Percentiles rank a stretch among this genome's conserved stretches.
Conservation (phyloP, 2,888 invertebrate species). For the Dysmachus trigonus region DNA sequence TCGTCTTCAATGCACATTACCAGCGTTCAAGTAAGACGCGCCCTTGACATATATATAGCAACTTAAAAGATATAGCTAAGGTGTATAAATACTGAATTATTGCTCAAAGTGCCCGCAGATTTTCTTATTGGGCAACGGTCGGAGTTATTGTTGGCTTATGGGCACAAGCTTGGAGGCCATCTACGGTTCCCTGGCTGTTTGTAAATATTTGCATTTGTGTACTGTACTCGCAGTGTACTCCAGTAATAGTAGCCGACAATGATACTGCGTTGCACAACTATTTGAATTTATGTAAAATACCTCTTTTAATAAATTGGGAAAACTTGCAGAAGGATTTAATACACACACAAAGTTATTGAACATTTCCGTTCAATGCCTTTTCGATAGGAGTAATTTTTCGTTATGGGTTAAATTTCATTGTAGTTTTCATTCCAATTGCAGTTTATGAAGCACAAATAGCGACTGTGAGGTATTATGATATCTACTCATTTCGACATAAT, state of each 20-base stretch:
- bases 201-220: conserved; percentile 8
- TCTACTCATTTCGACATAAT: neutral
- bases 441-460: neutral
- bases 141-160: neutral
- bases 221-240: neutral
- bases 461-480: neutral
- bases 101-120: neutral
- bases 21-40: neutral
- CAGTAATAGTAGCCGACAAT: neutral
- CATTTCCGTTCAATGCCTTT: neutral
- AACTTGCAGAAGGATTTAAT: neutral
- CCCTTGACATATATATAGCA: conserved; percentile 28
- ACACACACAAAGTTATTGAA: neutral
- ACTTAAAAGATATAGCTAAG: neutral
- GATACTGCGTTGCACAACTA: neutral
- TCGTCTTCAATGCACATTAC: conserved; percentile 14
- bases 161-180: neutral
- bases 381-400: neutral
- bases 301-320: neutral
- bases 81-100: conserved; percentile 15
- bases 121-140: neutral
- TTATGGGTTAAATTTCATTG: neutral
- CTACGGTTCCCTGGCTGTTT: neutral
- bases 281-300: neutral
- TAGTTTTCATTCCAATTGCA: neutral